A percentile compares a stretch with the other conserved stretches of the same genome.
Evolutionary conservation across 2,888 invertebrate genomes (phyloP).

Genomic region (Drosophila kanekoi): DNA sequence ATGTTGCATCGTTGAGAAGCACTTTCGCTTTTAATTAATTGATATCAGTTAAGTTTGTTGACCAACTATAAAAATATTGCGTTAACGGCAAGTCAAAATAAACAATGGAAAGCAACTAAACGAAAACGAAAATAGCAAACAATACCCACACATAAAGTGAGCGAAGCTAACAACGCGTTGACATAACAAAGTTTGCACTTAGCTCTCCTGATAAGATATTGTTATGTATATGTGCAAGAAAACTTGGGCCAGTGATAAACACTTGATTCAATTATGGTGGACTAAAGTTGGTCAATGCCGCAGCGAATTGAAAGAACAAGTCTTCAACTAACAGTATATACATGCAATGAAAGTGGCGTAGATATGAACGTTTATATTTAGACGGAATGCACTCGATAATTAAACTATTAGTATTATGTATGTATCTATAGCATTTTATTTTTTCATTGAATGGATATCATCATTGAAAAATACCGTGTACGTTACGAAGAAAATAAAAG

Average conservation of each 20-base stretch:
- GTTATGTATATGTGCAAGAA: conserved; percentile 20
- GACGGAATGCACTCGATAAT: background rate
- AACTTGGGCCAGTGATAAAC: conserved; percentile 53
- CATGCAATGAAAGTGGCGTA: conserved; percentile 14
- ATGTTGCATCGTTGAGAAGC: conserved; percentile 32
- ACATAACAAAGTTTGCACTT: conserved; percentile 59
- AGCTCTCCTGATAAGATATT: conserved; percentile 64
- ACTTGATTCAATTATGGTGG: conserved; percentile 57
- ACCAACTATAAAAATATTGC: conserved; percentile 34
- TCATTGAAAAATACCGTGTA: no score
- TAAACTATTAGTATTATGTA: background rate
- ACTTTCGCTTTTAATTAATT: conserved; percentile 78
- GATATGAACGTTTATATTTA: background rate
- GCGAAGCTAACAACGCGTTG: conserved; percentile 38
- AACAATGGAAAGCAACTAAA: conserved; percentile 33
- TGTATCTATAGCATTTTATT: no score
- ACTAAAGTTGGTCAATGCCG: conserved; percentile 70
- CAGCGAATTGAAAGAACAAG: conserved; percentile 9
- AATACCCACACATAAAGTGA: conserved; percentile 19
- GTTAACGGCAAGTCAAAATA: conserved; percentile 27
- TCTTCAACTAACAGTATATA: conserved; percentile 6
- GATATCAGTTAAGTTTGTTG: conserved; percentile 57
- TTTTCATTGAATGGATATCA: no score
- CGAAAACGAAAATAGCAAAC: conserved; percentile 21
- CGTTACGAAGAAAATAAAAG: background rate